Evolutionary conservation across 2,113 vertebrate species (phyloP).

Genomic region (Rhinoptilus africanus): DNA sequence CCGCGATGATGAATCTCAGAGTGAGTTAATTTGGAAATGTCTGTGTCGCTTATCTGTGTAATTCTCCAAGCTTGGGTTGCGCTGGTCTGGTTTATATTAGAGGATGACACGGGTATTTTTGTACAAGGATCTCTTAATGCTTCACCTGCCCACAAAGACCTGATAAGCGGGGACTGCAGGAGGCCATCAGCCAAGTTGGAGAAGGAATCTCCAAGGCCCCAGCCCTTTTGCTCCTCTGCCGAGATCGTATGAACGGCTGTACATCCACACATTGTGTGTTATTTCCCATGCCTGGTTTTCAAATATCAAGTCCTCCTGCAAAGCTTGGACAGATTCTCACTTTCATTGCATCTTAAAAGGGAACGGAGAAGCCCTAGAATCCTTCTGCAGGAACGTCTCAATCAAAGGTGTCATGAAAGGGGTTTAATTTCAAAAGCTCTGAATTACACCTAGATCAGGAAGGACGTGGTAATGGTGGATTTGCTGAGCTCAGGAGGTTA

Average conservation of each 20-base stretch:
- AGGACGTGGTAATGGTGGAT: slow-evolving; percentile 17
- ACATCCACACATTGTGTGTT: neutral
- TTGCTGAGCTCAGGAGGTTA: slow-evolving; percentile 62
- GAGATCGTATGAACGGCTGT: fast-evolving
- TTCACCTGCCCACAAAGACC: neutral
- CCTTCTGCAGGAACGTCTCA: neutral
- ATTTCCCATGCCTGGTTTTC: neutral
- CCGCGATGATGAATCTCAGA: neutral
- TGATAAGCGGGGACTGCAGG: neutral
- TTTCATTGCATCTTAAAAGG: slow-evolving; percentile 27
- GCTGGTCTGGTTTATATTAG: neutral
- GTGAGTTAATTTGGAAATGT: neutral
- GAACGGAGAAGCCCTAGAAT: neutral
- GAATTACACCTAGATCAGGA: slow-evolving; percentile 22
- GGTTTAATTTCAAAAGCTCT: slow-evolving; percentile 53
- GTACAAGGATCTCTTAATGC: neutral
- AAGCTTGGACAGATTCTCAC: neutral
- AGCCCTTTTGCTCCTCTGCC: neutral
- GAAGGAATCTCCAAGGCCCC: neutral
- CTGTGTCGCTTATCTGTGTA: fast-evolving
- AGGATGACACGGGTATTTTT: neutral
- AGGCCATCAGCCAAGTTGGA: neutral
- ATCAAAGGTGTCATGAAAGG: slow-evolving; percentile 52
- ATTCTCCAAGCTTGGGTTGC: neutral
- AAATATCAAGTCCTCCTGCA: neutral